Base-by-base conservation (phyloP, 2,113 vertebrate genomes). In the Entelurus aequoreus region DNA sequence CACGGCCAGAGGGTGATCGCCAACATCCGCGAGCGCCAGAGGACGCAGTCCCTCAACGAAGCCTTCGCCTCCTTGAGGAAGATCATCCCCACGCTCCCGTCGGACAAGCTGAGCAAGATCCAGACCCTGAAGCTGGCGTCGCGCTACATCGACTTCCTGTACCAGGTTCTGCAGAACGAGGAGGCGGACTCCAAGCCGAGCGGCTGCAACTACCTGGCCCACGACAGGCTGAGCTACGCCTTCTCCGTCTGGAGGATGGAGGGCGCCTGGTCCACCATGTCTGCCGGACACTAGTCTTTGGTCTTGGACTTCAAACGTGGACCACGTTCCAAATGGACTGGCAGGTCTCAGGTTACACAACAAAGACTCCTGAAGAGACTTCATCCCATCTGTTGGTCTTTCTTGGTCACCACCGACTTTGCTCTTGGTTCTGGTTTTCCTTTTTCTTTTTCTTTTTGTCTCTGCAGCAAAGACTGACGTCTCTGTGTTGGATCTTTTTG, bases 201-300 rank as follows among this genome's bases (percentile, higher is more conserved):
- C 59, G 93, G 92, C 69, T 94, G 92, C 73, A 93, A 92, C 78
- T 94, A 93, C 81, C 87, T 94, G 84, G 93, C 93, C 62, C 93
- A 95, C 0, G 94, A 95, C 82, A 83, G 93, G 69, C 93, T 95
- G 63, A 94, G 93, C 86, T 95, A 94, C 0, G 94, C 94, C 71
- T 95, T 95, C 85, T 95, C 94, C 0, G 92, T 95, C 5, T 95
- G 94, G 94, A 92, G 94, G 87, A 95, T 95, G 94, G 94, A 95
- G 82, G 94, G 94, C 5, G 93, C 94, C 74, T 95, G 94, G 94
- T 91, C 94, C 0, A 74, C 76, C 79, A 92, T 94, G 93, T 95
- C 93, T 1, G 86, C 93, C 1, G 90, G 92, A 19, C 93, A 93
- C 75, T 94, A 93, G 78, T 60, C 21, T 14, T 12, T 12, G 0